Percentiles rank a stretch among this genome's conserved stretches.
phyloP scores from a whole-genome alignment of 1,140 invertebrate genomes.

The Aphelenchoides fujianensis region DNA sequence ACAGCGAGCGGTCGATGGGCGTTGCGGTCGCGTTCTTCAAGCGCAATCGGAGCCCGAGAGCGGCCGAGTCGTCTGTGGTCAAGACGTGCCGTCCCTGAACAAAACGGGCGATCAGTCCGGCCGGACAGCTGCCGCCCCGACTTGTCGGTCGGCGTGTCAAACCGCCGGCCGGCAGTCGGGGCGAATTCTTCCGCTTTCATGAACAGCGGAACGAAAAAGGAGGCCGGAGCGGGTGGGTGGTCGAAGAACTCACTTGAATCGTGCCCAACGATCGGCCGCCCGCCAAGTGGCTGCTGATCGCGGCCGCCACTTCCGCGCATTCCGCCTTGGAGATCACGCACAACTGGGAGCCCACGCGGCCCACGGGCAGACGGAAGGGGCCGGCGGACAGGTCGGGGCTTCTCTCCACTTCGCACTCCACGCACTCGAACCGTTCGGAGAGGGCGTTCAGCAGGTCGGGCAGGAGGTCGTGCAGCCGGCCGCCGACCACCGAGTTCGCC shows the following conservation, averaged over 20 bases:
- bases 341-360: not conserved
- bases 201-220: not conserved
- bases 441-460: not conserved
- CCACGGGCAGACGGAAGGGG: not conserved
- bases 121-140: not conserved
- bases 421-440: not conserved
- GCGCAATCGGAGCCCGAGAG: not conserved
- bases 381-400: not conserved
- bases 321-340: not conserved
- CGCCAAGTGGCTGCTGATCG: not conserved
- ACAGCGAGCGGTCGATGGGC: not conserved
- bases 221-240: too few species aligned
- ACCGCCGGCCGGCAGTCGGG: not conserved
- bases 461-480: not conserved
- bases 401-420: slow-evolving; percentile 7
- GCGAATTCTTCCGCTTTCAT: too few species aligned
- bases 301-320: not conserved
- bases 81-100: not conserved
- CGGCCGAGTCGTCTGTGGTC: not conserved
- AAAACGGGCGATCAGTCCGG: too few species aligned
- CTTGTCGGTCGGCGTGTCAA: not conserved
- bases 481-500: not conserved
- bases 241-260: not conserved
- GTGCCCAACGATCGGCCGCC: not conserved
- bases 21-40: slow-evolving; percentile 10